Percentiles rank a stretch among this genome's conserved stretches.
phyloP scores from a whole-genome alignment of 2,113 vertebrate species.

The mouse (Mus musculus) region GRCm39 chr4:133048501-133049000 shows the following conservation, averaged over 20 bases:
- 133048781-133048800: background rate
- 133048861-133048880: background rate
- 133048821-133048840: background rate
- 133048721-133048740: background rate
- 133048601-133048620: no score
- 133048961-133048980: background rate
- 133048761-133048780: background rate
- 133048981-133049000: background rate
- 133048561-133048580: no score
- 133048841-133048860: background rate
- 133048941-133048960: background rate
- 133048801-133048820: background rate
- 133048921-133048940: background rate
- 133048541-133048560: no score
- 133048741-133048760: background rate
- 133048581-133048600: no score
- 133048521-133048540: background rate
- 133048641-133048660: no score
- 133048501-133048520: background rate
- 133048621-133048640: no score
- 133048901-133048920: background rate
- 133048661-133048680: no score
- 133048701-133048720: background rate
- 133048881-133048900: background rate
- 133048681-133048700: no score